Conservation (phyloP, 1,140 invertebrate genomes). For the Panulirus ornatus region DNA sequence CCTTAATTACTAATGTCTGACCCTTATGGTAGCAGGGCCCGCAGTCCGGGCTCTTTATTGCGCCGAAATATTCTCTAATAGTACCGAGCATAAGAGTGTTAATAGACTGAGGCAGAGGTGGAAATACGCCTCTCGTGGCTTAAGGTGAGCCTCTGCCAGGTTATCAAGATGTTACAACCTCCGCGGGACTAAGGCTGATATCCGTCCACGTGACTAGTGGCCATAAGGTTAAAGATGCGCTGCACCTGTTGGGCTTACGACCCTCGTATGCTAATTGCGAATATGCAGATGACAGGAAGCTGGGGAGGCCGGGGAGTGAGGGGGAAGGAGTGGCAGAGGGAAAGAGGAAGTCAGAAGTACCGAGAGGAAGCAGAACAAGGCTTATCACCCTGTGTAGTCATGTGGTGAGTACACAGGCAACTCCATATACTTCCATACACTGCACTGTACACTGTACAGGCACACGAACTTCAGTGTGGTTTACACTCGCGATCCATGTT, state of each 20-base stretch:
- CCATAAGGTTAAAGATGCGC: constrained; percentile 44
- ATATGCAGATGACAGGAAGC: constrained; percentile 73
- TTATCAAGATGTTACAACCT: constrained; percentile 68
- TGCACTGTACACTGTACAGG: too few relatives aligned
- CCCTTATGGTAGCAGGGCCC: background rate
- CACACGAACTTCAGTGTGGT: too few relatives aligned
- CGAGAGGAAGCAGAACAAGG: background rate
- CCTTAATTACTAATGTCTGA: constrained; percentile 72
- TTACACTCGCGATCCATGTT: too few relatives aligned
- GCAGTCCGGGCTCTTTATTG: background rate
- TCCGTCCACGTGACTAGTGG: constrained; percentile 36
- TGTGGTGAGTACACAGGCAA: too few relatives aligned
- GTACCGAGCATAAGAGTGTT: constrained; percentile 8
- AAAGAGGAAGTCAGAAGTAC: background rate
- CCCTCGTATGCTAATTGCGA: constrained; percentile 69
- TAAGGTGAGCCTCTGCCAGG: constrained; percentile 55
- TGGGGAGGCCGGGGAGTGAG: background rate
- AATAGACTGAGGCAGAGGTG: background rate
- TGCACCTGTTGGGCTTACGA: constrained; percentile 54
- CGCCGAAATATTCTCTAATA: background rate
- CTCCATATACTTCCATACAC: too few relatives aligned
- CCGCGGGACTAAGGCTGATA: background rate
- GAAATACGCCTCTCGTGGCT: constrained; percentile 28
- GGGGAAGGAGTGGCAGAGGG: background rate
- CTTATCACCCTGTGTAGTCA: too few relatives aligned